Conservation (phyloP, 1,140 invertebrate genomes). For the Coboldia fuscipes region DNA sequence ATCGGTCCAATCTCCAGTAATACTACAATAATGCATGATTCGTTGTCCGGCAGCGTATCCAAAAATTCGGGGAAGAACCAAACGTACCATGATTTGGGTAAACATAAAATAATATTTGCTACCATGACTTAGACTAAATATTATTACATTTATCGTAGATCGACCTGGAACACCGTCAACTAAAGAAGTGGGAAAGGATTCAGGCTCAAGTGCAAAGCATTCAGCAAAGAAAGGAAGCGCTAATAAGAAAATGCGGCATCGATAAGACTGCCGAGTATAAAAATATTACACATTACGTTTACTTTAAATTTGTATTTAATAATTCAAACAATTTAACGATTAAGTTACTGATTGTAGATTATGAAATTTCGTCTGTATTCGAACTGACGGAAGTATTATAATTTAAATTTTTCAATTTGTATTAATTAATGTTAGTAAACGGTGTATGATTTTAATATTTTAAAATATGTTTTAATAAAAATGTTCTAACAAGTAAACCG, state of each 20-base stretch:
- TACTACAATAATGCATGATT: slow-evolving; percentile 39
- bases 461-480: too few relatives aligned
- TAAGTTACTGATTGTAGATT: too few relatives aligned
- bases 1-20: slow-evolving; percentile 32
- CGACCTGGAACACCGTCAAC: slow-evolving; percentile 12
- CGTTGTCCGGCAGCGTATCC: slow-evolving; percentile 30
- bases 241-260: slow-evolving; percentile 18
- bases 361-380: too few relatives aligned
- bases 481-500: too few relatives aligned
- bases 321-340: too few relatives aligned
- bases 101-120: background rate
- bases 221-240: slow-evolving; percentile 14
- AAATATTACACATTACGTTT: too few relatives aligned
- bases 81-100: slow-evolving; percentile 11
- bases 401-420: too few relatives aligned
- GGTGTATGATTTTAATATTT: too few relatives aligned
- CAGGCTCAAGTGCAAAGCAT: slow-evolving; percentile 12
- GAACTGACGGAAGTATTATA: too few relatives aligned
- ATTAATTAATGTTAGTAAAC: too few relatives aligned
- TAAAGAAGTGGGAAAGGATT: slow-evolving; percentile 6
- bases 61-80: slow-evolving; percentile 39
- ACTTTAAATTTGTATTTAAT: too few relatives aligned
- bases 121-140: background rate
- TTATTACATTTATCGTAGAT: slow-evolving; percentile 3
- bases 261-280: too few relatives aligned